Conservation (phyloP, 1,140 invertebrate species). For the Leptonema lineaticorne region DNA sequence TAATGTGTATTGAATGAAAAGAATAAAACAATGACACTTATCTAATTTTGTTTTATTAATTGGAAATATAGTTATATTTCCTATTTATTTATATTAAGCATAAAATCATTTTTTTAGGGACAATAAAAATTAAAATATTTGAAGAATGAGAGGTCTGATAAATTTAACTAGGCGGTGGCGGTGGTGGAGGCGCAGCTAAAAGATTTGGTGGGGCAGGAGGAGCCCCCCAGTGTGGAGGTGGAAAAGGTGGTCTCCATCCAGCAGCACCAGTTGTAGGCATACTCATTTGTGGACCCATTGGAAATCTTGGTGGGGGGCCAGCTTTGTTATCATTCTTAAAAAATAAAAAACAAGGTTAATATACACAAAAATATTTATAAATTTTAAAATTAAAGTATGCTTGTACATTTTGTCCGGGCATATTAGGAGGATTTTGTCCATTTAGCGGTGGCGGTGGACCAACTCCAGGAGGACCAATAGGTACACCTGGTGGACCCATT, state of each 20-base stretch:
- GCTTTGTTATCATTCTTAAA: slow-evolving; percentile 10
- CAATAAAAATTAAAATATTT: background rate
- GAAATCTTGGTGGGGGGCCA: slow-evolving; percentile 15
- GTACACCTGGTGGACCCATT: slow-evolving; percentile 34
- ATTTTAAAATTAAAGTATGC: background rate
- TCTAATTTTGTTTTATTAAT: background rate
- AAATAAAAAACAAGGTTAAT: slow-evolving; percentile 1
- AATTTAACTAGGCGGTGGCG: slow-evolving; percentile 41
- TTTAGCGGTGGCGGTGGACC: slow-evolving; percentile 28
- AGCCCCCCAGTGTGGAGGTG: slow-evolving; percentile 42
- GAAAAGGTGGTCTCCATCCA: slow-evolving; percentile 28
- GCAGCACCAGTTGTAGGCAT: slow-evolving; percentile 24
- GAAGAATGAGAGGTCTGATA: background rate
- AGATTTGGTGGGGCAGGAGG: slow-evolving; percentile 36
- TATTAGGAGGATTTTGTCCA: background rate
- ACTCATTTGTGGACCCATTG: slow-evolving; percentile 28
- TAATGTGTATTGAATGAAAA: slow-evolving; percentile 10
- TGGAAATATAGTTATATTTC: too few relatives aligned
- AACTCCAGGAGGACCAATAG: slow-evolving; percentile 34
- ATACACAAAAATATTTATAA: background rate
- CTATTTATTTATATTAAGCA: background rate
- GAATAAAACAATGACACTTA: slow-evolving; percentile 6
- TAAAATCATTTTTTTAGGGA: background rate
- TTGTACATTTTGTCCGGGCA: slow-evolving; percentile 8
- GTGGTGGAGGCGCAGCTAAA: slow-evolving; percentile 43